Base-by-base conservation (phyloP, 2,888 invertebrate genomes). In the Drosophila setosimentum region DNA sequence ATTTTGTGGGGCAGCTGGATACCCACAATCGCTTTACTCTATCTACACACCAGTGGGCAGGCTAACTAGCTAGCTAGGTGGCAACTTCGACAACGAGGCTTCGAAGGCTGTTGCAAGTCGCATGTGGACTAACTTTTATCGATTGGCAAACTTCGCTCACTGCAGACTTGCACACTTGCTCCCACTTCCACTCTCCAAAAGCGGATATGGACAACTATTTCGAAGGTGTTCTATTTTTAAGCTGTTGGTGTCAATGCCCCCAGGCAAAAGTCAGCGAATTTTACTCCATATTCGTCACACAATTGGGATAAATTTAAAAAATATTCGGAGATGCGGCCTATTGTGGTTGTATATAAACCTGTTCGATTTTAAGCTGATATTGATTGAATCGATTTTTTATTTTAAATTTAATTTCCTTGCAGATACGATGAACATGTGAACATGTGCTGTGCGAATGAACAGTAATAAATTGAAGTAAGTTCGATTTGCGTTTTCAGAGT, bases 121-220 rank as follows among this genome's bases (percentile, higher is more conserved):
- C 80, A 87, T 67, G 69, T 73, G 71, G 55, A 77, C 75, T 73
- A 53, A 88, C 83, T 76, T 84, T 82, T 89, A 90, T 85, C 90
- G 85, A 85, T 85, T 85, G 61, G 37, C 59, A 65, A 72, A 82
- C 58, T 68, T 85, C 73, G 75, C 72, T n/a, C 27, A 37, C 54
- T n/a, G 54, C 29, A 80, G 68, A 71, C 67, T 72, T 74, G 67
- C 77, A 69, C 66, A 68, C 68, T 83, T 68, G n/a, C n/a, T 27
- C 69, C 16, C 27, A 7, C 29, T 54, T 29, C 57, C 30, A 45
- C 27, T 7, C 11, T 3, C 5, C 6, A 33, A 13, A 29, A 48
- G 45, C 42, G 66, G 11, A 54, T 27, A 53, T 48, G 57, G 61
- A 37, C 61, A 50, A 50, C 37, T 54, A 59, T 55, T 40, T 57